Conservation (phyloP, 2,113 vertebrate genomes). For the Tapirus terrestris region DNA sequence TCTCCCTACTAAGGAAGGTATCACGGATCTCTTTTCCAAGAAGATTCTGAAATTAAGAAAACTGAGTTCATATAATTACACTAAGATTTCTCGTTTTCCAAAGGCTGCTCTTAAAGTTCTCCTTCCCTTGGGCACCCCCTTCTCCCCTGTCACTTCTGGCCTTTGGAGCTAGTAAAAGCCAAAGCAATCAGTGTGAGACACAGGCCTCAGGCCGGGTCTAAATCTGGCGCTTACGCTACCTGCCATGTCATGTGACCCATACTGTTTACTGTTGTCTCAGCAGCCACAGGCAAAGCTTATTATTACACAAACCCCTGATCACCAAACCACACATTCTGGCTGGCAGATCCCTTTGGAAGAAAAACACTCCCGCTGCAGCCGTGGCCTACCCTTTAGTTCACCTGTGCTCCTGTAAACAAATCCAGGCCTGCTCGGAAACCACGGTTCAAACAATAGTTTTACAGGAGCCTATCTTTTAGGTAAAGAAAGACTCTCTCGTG, state of each 20-base stretch:
- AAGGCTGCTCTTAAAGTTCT: background rate
- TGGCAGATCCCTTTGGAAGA: background rate
- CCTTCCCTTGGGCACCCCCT: background rate
- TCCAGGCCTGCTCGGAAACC: background rate
- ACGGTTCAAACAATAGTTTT: background rate
- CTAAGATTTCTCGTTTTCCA: background rate
- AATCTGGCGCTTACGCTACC: background rate
- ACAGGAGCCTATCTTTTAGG: background rate
- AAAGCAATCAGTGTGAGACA: background rate
- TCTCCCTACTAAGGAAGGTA: background rate
- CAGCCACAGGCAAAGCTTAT: slow-evolving; percentile 43
- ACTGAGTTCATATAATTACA: background rate
- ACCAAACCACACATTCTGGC: slow-evolving; percentile 38
- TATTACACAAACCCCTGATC: slow-evolving; percentile 63
- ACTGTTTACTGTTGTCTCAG: slow-evolving; percentile 46
- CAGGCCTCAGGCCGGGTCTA: background rate
- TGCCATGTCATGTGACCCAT: background rate
- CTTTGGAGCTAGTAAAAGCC: background rate
- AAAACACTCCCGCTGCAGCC: slow-evolving; percentile 31
- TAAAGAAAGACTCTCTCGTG: background rate
- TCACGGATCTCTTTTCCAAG: background rate
- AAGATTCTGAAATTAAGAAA: slow-evolving; percentile 26
- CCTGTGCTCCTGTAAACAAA: slow-evolving; percentile 43
- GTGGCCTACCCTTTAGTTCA: background rate
- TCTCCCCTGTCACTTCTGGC: background rate